phyloP scores from a whole-genome alignment of 2,113 vertebrate genomes.

The Prinia subflava region DNA sequence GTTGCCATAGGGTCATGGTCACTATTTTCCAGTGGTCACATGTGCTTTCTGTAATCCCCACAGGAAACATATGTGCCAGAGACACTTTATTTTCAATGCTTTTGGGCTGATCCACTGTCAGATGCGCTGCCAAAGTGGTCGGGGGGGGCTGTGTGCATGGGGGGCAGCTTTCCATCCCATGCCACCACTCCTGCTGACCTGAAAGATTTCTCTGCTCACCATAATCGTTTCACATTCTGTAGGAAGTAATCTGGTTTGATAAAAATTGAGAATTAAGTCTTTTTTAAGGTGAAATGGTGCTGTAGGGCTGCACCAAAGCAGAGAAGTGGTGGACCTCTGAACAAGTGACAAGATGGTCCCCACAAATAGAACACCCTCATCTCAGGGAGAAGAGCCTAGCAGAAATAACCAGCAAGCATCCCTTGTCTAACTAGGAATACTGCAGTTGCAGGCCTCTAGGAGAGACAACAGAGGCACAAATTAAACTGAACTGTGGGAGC shows the following conservation, averaged over 20 bases:
- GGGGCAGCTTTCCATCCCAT: neutral
- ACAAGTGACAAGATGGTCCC: neutral
- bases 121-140: rapidly evolving
- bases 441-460: neutral
- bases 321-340: neutral
- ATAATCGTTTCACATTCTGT: neutral
- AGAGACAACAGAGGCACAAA: neutral
- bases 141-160: neutral
- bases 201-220: neutral
- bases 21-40: neutral
- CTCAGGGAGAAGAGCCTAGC: neutral
- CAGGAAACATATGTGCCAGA: neutral
- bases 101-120: neutral
- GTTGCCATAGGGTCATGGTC: neutral
- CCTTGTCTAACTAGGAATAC: neutral
- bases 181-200: neutral
- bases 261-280: neutral
- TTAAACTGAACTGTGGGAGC: neutral
- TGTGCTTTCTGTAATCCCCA: neutral
- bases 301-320: neutral
- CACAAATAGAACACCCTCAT: neutral
- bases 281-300: neutral
- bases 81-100: neutral
- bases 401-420: neutral
- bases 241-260: neutral